Conservation (phyloP, 2,797 vertebrate genomes). For the Micromesistius poutassou region DNA sequence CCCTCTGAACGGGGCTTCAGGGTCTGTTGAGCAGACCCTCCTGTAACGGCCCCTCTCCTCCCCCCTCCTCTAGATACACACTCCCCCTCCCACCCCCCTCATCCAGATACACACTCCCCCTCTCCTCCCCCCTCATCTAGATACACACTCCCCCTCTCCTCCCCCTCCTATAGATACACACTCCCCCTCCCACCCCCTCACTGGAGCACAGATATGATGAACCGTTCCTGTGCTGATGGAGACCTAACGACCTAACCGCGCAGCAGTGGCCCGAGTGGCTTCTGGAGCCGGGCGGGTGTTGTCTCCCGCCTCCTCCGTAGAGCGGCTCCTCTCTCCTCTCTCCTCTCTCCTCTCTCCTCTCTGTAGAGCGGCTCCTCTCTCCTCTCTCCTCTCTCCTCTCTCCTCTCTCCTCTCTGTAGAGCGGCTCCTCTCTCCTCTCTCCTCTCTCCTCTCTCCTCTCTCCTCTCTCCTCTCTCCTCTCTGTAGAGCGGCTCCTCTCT, state of each 20-base stretch:
- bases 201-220: constrained; percentile 60
- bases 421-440: neutral
- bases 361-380: neutral
- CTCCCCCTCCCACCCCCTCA: constrained; percentile 34
- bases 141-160: constrained; percentile 22
- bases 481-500: neutral
- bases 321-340: neutral
- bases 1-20: constrained; percentile 48
- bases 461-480: neutral
- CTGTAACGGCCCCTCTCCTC: constrained; percentile 49
- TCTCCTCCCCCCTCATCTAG: constrained; percentile 31
- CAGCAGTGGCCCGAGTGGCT: constrained; percentile 36
- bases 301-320: neutral
- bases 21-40: constrained; percentile 54
- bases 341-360: neutral
- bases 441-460: neutral
- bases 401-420: neutral
- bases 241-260: constrained; percentile 45
- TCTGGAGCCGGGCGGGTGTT: constrained; percentile 24
- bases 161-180: too few species aligned
- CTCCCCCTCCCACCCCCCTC: constrained; percentile 31
- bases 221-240: constrained; percentile 68
- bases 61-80: constrained; percentile 25
- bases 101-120: too few species aligned
- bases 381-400: neutral